Evolutionary conservation across 2,888 invertebrate genomes (phyloP), one percentile per base, ranked within the genome.

Genomic region (Torymus aiolomorphi): DNA sequence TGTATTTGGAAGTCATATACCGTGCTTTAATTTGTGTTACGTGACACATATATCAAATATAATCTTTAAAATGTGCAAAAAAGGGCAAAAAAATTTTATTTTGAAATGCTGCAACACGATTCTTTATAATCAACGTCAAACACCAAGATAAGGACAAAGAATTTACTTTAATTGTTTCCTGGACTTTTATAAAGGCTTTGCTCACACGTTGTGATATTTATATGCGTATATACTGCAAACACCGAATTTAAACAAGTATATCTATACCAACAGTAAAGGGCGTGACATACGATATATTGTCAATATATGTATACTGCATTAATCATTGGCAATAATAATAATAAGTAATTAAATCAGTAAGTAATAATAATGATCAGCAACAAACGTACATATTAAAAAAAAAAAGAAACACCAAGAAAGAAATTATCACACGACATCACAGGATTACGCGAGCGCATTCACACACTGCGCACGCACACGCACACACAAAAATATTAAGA

Each of bases 371-470:
- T 73, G n/a, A 31, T 67, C n/a, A 80, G 65, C 16, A 71, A 51
- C 51, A 72, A 74, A 78, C n/a, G 59, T 62, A 10, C 56, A 66
- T 56, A 74, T 75, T 52, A 75, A 77, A 65, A 59, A 76, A 49
- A 49, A 65, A 57, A 63, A n/a, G 18, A 73, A 73, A 14, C 52
- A 65, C 18, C 31, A 65, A 20, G 14, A 61, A 65, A 73, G 20
- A 20, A 10, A 49, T 12, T 62, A 65, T 20, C 59, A 76, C 70
- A 71, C 18, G 42, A 67, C 56, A 76, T 31, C 54, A 71, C 63
- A 80, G 20, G 16, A 65, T 71, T 75, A 72, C 72, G 72, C 69
- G 76, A 70, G 56, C 31, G 70, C 76, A 18, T 51, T 69, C 51
- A 61, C 66, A 75, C 31, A 76, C 16, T 12, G 10, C n/a, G 20